Base-by-base conservation (phyloP, 2,888 invertebrate genomes). In the Galeruca laticollis region DNA sequence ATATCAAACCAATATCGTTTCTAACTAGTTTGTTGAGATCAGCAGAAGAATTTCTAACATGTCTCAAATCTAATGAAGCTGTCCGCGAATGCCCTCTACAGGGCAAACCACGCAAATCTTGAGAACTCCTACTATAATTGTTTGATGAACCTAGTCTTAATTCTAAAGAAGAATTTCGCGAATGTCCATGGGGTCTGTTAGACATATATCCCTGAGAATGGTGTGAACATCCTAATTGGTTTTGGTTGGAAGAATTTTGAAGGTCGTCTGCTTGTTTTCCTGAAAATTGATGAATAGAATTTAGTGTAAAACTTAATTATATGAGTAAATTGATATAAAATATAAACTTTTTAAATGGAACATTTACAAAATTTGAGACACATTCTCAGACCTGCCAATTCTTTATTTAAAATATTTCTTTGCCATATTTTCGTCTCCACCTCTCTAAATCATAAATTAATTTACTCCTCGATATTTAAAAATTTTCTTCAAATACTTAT, bases 121-220 rank as follows among this genome's bases (percentile, higher is more conserved):
- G 86, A 2, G 87, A 86, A 79, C 87, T 87, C 51, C 87, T 81
- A 68, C 85, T 85, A 75, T 84, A 85, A 73, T 79, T 84, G 21
- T 81, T 80, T 47, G 87, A 86, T 56, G 87, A 78, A 3, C 87
- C 87, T 68, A 87, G 78, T 67, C 95, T 88, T 71, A 94, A 88
- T 82, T 95, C 95, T 82, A 94, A 87, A 0, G 95, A 95, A 0
- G 95, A 94, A 85, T 95, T 95, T 73, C 95, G 89, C 0, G 94
- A 93, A 84, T 94, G 94, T 56, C 86, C 80, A 73, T 75, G 76
- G 51, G 77, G 67, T 67, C 78, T 74, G 63, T 70, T 76, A 56
- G 76, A 76, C 11, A 77, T 73, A 60, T 69, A 72, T 43, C 76
- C 75, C 49, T 72, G 68, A 62, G 67, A 66, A 51, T 67, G 71